Base-by-base conservation (phyloP, 2,113 vertebrate species). In the Engraulis encrasicolus region DNA sequence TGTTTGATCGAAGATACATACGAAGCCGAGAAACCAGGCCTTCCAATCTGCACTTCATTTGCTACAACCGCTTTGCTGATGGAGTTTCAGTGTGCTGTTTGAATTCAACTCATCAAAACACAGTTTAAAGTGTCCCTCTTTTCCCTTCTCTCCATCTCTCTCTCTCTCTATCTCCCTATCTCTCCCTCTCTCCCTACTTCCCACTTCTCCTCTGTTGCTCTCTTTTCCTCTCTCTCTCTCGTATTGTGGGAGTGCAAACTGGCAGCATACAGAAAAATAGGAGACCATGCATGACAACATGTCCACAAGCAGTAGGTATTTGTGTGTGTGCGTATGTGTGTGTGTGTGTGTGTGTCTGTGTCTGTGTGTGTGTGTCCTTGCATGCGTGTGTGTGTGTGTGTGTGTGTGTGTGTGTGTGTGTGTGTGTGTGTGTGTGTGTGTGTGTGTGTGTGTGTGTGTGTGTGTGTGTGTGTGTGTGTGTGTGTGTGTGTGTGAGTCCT, bases 321-420 rank as follows among this genome's bases (percentile, higher is more conserved):
- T n/a, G n/a, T n/a, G n/a, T n/a, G n/a, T n/a, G n/a, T n/a, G n/a
- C n/a, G n/a, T n/a, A n/a, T n/a, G n/a, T n/a, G n/a, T n/a, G 34
- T 78, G 77, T 6, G 84, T 71, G 38, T 84, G 78, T 20, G 52
- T n/a, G 1, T 81, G 84, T 71, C 83, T 87, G 45, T 83, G 82
- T 81, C 31, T 78, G 36, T 71, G 45, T 31, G n/a, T 50, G 82
- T 83, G 48, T 37, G 81, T 36, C 40, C 50, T 79, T n/a, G 58
- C 34, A 20, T 54, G 82, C 54, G 78, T 49, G 77, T 49, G 80
- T 37, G 66, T 17, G 85, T 61, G 84, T 85, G 88, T 84, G 88
- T 86, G 82, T 48, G 52, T 74, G 58, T 61, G 78, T 3, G 78
- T 36, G 78, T 50, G 78, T 80, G 79, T 38, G 61, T 27, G 79